These are phyloP conservation scores for Eretmocerus hayati DNA, from an alignment of 2,888 invertebrate species.

Conservation along the genomic window DNA sequence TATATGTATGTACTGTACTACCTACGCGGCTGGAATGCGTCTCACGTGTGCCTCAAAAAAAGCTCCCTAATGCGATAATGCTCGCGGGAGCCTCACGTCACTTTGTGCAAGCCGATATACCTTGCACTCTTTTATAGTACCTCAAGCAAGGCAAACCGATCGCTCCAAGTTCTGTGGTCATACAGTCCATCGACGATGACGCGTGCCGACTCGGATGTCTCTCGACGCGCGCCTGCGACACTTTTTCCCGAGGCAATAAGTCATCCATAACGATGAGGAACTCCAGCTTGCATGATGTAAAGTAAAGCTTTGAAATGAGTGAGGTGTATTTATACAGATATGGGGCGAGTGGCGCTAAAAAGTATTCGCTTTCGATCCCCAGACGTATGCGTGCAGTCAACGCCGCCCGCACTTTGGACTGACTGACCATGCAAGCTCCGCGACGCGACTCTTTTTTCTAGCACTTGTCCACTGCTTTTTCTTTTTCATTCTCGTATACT, in stretches of 20 bases:
- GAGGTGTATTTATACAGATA: too few relatives aligned
- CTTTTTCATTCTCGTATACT: not conserved
- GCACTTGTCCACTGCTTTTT: not conserved
- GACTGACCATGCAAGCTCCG: constrained; percentile 3
- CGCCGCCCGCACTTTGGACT: constrained; percentile 1
- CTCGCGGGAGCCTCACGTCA: constrained; percentile 2
- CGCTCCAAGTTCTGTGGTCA: too few relatives aligned
- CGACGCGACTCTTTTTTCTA: not conserved
- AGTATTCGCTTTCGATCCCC: constrained; percentile 8
- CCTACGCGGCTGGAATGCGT: not conserved
- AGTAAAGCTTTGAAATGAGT: too few relatives aligned
- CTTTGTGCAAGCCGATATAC: too few relatives aligned
- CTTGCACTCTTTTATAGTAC: too few relatives aligned
- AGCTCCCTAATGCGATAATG: constrained; percentile 27
- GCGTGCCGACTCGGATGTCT: constrained; percentile 12
- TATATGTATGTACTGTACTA: too few relatives aligned
- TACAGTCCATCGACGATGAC: too few relatives aligned
- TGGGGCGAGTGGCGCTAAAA: constrained; percentile 12
- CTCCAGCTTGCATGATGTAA: too few relatives aligned
- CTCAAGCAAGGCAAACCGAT: too few relatives aligned
- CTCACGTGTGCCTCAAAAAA: not conserved
- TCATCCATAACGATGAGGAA: constrained; percentile 23
- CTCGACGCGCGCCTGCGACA: not conserved
- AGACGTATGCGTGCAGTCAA: too few relatives aligned
- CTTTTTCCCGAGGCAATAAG: constrained; percentile 23